phyloP scores from a whole-genome alignment of 2,888 invertebrate species.

The Cataglyphis livida region DNA sequence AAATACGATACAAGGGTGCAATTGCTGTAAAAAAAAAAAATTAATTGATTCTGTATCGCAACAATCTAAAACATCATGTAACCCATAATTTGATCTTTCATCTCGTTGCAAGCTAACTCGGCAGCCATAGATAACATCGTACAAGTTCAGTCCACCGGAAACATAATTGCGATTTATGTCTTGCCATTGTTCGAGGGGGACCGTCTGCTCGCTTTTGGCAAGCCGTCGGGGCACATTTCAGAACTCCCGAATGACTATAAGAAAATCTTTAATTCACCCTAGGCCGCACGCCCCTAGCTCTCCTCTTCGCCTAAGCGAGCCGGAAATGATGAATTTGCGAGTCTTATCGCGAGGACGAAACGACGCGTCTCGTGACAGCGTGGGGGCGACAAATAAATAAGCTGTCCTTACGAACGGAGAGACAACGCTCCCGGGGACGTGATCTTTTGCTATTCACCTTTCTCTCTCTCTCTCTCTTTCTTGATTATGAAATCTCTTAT shows the following conservation, averaged over 20 bases:
- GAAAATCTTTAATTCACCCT: slow-evolving; percentile 64
- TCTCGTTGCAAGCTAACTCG: slow-evolving; percentile 5
- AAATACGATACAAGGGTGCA: neutral
- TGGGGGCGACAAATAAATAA: slow-evolving; percentile 66
- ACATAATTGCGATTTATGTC: slow-evolving; percentile 54
- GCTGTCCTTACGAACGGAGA: slow-evolving; percentile 59
- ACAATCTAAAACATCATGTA: neutral
- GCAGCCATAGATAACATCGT: slow-evolving; percentile 35
- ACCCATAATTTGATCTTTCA: neutral
- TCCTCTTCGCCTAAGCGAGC: slow-evolving; percentile 57
- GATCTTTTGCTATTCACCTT: slow-evolving; percentile 57
- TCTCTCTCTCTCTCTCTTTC: slow-evolving; percentile 29
- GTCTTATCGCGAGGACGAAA: slow-evolving; percentile 70
- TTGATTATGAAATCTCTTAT: slow-evolving; percentile 72
- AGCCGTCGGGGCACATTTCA: slow-evolving; percentile 13
- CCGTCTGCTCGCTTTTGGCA: slow-evolving; percentile 58
- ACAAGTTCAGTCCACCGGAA: slow-evolving; percentile 44
- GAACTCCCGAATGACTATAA: slow-evolving; percentile 32
- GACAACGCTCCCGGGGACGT: slow-evolving; percentile 61
- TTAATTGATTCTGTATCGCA: neutral
- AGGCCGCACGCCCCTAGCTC: slow-evolving; percentile 22
- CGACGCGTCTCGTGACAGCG: slow-evolving; percentile 54
- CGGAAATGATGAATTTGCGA: slow-evolving; percentile 79
- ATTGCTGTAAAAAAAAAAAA: neutral
- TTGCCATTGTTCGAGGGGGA: slow-evolving; percentile 39